Evolutionary conservation across 35 echinoderm and acorn worm genomes (phyloP).

Genomic region (Holothuria glaberrima): DNA sequence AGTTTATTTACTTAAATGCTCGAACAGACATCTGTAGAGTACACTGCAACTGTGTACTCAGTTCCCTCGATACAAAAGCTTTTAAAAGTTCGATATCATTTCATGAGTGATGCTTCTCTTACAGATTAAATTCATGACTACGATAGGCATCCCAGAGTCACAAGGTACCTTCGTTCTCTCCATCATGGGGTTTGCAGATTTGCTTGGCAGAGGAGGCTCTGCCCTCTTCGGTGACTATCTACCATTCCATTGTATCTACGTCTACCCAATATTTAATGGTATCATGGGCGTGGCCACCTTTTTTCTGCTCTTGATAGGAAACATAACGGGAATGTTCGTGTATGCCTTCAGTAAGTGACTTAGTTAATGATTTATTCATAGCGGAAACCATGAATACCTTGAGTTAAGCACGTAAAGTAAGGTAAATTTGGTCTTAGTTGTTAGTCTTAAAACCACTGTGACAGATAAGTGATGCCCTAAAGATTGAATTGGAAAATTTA

Average conservation of each 20-base stretch:
- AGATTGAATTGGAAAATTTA: too few relatives aligned
- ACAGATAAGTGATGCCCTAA: too few relatives aligned
- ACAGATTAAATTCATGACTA: constrained; percentile 98
- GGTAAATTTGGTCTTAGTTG: too few relatives aligned
- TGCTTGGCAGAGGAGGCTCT: constrained; percentile 63
- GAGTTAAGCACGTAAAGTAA: too few relatives aligned
- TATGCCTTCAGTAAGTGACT: constrained; percentile 83
- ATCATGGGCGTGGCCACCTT: constrained; percentile 86
- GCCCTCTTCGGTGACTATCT: constrained; percentile 85
- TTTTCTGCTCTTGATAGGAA: constrained; percentile 64
- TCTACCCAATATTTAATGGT: constrained; percentile 76
- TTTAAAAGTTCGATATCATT: not conserved
- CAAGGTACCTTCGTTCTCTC: constrained; percentile 74
- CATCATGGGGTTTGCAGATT: constrained; percentile 81
- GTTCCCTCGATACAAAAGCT: not conserved
- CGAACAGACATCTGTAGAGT: not conserved
- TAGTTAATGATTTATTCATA: not conserved
- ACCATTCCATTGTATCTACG: constrained; percentile 75
- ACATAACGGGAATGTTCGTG: constrained; percentile 74
- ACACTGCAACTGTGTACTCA: not conserved
- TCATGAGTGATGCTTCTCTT: not conserved
- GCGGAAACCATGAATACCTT: too few relatives aligned
- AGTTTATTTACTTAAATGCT: too few relatives aligned
- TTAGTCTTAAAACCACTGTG: too few relatives aligned
- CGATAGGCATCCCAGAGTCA: constrained; percentile 78